phyloP scores from a whole-genome alignment of 2,888 invertebrate genomes.

The Dicycla oo region DNA sequence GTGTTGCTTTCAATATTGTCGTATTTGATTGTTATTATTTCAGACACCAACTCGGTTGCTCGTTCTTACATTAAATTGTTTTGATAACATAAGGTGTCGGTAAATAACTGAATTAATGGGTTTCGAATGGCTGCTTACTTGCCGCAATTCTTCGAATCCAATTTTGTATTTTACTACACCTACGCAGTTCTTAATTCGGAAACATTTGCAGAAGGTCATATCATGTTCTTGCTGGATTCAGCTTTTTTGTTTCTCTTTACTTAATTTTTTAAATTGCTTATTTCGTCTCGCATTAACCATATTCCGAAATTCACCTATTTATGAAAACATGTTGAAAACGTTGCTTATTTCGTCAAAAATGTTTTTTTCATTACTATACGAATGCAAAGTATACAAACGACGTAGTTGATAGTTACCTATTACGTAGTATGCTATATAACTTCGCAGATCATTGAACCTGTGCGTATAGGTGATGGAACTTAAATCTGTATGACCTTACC shows the following conservation, averaged over 20 bases:
- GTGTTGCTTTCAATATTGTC: constrained; percentile 26
- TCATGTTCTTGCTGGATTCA: constrained; percentile 58
- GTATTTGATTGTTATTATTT: constrained; percentile 54
- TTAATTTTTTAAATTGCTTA: constrained; percentile 5
- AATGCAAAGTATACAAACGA: constrained; percentile 42
- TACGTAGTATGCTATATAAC: constrained; percentile 52
- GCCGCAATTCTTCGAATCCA: constrained; percentile 83
- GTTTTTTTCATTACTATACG: constrained; percentile 27
- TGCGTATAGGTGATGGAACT: constrained; percentile 73
- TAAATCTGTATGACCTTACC: constrained; percentile 68
- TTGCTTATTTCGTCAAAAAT: constrained; percentile 6
- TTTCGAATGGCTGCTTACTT: constrained; percentile 79
- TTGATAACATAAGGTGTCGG: constrained; percentile 66
- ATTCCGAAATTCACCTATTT: constrained; percentile 6
- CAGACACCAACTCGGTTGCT: constrained; percentile 37
- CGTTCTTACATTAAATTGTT: constrained; percentile 60
- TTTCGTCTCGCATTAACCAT: constrained; percentile 19
- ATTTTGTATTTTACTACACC: constrained; percentile 85
- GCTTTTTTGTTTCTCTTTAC: constrained; percentile 40
- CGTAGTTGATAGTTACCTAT: constrained; percentile 35
- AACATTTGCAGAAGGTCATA: constrained; percentile 78
- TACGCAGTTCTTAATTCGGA: constrained; percentile 81
- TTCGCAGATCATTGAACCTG: constrained; percentile 75
- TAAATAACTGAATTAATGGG: constrained; percentile 79
- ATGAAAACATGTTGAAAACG: constrained; percentile 11